A percentile compares a stretch with the other conserved stretches of the same genome.
Evolutionary conservation across 2,797 vertebrate species (phyloP).

Genomic region (Spondyliosoma cantharus): DNA sequence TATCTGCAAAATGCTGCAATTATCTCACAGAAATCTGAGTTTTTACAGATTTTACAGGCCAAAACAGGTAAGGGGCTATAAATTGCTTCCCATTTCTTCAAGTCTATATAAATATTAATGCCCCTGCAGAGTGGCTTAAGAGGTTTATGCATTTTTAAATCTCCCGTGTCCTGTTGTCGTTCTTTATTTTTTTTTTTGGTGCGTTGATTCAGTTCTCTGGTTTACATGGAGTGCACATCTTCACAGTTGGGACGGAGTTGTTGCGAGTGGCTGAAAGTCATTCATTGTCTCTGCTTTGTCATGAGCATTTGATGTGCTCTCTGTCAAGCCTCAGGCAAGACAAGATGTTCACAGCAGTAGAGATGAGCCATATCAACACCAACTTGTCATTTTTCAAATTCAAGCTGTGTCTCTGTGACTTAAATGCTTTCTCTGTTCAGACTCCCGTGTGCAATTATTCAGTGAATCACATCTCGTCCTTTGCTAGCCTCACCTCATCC

Average conservation of each 20-base stretch:
- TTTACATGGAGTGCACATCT: constrained; percentile 58
- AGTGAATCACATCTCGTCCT: constrained; percentile 2
- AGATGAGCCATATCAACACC: constrained; percentile 35
- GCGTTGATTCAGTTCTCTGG: constrained; percentile 52
- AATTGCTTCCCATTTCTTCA: constrained; percentile 62
- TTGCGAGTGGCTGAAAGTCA: constrained; percentile 37
- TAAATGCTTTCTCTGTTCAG: neutral
- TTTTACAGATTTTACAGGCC: constrained; percentile 39
- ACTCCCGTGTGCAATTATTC: constrained; percentile 37
- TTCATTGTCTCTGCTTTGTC: constrained; percentile 50
- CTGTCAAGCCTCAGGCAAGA: constrained; percentile 47
- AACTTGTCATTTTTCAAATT: constrained; percentile 35
- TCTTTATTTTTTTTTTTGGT: constrained; percentile 50
- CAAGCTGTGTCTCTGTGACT: neutral
- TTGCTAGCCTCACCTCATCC: constrained; percentile 16
- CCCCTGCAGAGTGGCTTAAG: constrained; percentile 67
- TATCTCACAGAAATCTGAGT: constrained; percentile 39
- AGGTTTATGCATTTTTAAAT: constrained; percentile 83
- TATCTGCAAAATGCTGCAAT: constrained; percentile 31
- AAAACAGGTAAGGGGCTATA: constrained; percentile 62
- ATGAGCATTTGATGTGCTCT: constrained; percentile 25
- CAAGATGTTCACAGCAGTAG: constrained; percentile 39
- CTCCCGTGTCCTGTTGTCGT: constrained; percentile 18
- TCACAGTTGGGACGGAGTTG: constrained; percentile 16
- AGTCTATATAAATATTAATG: constrained; percentile 81